A percentile compares a stretch with the other conserved stretches of the same genome.
Conservation (phyloP, 2,797 vertebrate species). For the Parauchenoglanis punctatus region DNA sequence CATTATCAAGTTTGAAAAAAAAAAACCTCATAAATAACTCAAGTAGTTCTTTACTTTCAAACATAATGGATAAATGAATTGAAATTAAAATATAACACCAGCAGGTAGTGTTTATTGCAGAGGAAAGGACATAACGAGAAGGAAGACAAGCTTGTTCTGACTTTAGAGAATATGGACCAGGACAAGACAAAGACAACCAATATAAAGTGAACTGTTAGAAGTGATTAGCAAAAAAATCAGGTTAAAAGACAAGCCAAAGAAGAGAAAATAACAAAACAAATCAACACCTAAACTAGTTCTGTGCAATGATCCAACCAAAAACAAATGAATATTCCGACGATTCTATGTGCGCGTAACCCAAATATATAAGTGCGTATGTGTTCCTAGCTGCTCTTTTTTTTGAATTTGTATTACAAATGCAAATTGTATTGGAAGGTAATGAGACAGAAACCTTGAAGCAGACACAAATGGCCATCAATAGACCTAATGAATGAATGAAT, state of each 20-base stretch:
- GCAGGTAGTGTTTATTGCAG: neutral
- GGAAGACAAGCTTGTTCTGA: neutral
- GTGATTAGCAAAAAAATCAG: neutral
- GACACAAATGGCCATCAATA: no score
- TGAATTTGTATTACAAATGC: no score
- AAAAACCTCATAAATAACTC: neutral
- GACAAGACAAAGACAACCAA: neutral
- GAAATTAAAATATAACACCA: neutral
- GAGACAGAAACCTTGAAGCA: no score
- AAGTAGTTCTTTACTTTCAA: neutral
- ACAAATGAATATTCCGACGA: neutral
- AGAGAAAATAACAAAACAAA: neutral
- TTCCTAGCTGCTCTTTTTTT: no score
- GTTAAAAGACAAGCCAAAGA: neutral
- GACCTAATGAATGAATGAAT: no score
- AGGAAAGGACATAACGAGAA: neutral
- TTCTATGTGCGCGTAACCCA: neutral
- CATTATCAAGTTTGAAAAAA: neutral
- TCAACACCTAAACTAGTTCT: neutral
- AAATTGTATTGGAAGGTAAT: no score
- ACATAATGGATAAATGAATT: neutral
- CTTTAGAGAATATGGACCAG: neutral
- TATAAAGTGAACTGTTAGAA: neutral
- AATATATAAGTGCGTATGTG: no score
- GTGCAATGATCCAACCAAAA: neutral